phyloP scores from a whole-genome alignment of 1,140 invertebrate species.

The Chymomyza costata region DNA sequence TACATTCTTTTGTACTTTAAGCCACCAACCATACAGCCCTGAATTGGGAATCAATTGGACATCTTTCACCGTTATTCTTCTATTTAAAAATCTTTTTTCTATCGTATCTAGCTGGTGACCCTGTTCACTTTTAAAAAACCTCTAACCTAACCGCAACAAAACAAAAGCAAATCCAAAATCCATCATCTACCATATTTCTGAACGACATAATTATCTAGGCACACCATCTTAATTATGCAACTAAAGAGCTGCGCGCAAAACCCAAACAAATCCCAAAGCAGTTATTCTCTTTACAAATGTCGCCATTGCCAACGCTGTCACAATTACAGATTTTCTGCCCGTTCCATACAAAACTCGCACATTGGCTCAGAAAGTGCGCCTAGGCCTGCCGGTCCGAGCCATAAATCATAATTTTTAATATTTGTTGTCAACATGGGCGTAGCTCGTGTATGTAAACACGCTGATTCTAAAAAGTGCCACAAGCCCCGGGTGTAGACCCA shows the following conservation, averaged over 20 bases:
- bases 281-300: slow-evolving; percentile 53
- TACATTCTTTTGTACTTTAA: no score
- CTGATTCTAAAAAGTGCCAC: slow-evolving; percentile 39
- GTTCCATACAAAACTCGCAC: background rate
- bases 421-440: slow-evolving; percentile 73
- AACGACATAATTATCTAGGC: background rate
- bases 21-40: no score
- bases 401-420: slow-evolving; percentile 75
- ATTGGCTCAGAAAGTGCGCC: background rate
- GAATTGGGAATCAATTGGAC: no score
- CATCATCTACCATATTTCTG: no score
- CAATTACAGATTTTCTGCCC: slow-evolving; percentile 54
- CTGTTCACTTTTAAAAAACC: no score
- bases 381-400: slow-evolving; percentile 10
- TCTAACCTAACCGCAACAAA: no score
- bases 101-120: no score
- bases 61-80: no score
- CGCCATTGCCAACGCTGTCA: slow-evolving; percentile 45
- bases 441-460: slow-evolving; percentile 64
- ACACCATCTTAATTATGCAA: slow-evolving; percentile 41
- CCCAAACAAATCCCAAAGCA: slow-evolving; percentile 42
- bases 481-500: slow-evolving; percentile 4
- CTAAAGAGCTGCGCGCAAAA: no score
- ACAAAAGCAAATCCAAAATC: no score
- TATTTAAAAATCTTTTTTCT: no score